phyloP scores from a whole-genome alignment of 2,113 vertebrate species.

The Cavia porcellus region DNA sequence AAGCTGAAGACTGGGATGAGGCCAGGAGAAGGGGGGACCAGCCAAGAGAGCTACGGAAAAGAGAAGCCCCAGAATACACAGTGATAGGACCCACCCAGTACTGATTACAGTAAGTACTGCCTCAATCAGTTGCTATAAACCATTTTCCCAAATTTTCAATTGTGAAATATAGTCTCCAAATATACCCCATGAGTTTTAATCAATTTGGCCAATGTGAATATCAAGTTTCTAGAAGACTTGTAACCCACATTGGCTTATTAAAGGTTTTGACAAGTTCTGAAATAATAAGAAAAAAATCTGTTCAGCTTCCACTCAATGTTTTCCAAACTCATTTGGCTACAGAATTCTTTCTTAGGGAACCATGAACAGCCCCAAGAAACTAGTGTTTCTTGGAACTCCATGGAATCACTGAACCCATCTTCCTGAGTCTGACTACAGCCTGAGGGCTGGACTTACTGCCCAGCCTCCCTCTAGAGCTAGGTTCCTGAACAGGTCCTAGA shows the following conservation, averaged over 20 bases:
- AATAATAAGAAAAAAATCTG: background rate
- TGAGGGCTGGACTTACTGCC: background rate
- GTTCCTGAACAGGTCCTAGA: background rate
- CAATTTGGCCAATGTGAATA: constrained; percentile 21
- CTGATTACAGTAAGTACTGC: background rate
- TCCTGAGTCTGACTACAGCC: background rate
- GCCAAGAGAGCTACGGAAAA: background rate
- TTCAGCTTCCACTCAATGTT: background rate
- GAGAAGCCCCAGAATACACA: background rate
- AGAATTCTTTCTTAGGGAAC: background rate
- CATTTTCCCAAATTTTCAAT: background rate
- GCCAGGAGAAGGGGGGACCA: background rate
- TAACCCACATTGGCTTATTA: background rate
- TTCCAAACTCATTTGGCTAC: background rate
- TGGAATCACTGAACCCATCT: background rate
- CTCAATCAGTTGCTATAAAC: background rate
- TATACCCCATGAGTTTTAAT: background rate
- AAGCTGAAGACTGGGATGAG: background rate
- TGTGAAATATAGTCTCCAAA: background rate
- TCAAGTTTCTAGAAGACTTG: background rate
- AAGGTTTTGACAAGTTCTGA: background rate
- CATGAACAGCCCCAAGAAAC: background rate
- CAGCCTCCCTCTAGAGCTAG: background rate
- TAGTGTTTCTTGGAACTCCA: background rate
- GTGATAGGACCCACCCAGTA: background rate